Base-by-base conservation (phyloP, 2,113 vertebrate genomes). In the Fulmarus glacialis region DNA sequence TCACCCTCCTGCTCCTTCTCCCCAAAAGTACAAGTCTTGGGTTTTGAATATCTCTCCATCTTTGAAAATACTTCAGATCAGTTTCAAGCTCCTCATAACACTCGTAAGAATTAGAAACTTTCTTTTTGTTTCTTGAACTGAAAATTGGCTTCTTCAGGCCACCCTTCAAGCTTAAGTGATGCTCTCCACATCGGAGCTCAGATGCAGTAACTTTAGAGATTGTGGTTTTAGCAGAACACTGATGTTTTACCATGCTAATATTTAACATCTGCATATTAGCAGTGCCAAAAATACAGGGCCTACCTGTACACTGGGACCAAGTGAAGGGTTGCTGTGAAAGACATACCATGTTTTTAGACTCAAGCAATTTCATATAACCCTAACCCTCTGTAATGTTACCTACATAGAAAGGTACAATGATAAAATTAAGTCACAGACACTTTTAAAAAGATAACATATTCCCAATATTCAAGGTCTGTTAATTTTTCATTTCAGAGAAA, bases 1-100 rank as follows among this genome's bases (percentile, higher is more conserved):
- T 97, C 90, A 89, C 85, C 94, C 89, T 97, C 93, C 95, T 96
- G 93, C 91, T 97, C 80, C 80, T 83, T 95, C 89, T 94, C 30
- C 77, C 89, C 83, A 92, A 95, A 94, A 94, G 75, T 94, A 90
- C 59, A 95, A 91, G 87, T 90, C 87, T 66, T 63, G 55, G 59
- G 62, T 58, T 97, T 89, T 94, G 92, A 96, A 81, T 81, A 36
- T 90, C 63, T 84, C 45, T 94, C 18, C 80, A 5, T 81, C 87
- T 89, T 83, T 42, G 68, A 89, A 95, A 93, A 89, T 74, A 95
- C 78, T 95, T 94, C 87, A 91, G 83, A 89, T 95, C 32, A 12
- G 10, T 83, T 95, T 93, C 67, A 77, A 83, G 24, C 11, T 89
- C 67, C 32, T 91, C 34, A 9, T 66, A 84, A 45, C 7, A 58